Evolutionary conservation across 2,888 invertebrate species (phyloP), one percentile per base, ranked within the genome.

Genomic region (Physocephala rufipes): DNA sequence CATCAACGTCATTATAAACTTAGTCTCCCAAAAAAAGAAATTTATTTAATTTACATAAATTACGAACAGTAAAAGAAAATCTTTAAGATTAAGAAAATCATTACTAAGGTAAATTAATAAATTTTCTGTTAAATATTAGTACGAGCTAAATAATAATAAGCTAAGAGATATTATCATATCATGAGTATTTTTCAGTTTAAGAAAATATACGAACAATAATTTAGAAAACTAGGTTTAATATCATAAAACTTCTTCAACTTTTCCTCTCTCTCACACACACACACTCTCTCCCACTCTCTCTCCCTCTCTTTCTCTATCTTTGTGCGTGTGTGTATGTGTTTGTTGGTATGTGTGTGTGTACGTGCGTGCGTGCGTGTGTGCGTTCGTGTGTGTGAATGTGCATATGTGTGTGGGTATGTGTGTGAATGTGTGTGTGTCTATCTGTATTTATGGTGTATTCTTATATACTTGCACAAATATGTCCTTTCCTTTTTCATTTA

Each of bases 381-480:
- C n/a, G n/a, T n/a, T n/a, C n/a, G n/a, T 36, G 9, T 36, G 36
- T 7, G 4, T 36, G 36, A 36, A 36, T 36, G 9, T 13, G 53
- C 53, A 19, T 51, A 30, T 65, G 26, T 12, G 21, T 65, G 30
- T 51, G 51, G 19, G 24, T 63, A 3, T 61, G 16, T 24, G 64
- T 64, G 47, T 36, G 9, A 16, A 21, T n/a, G 61, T 61, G 19
- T 61, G 43, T n/a, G 28, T 62, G 13, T 62, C 12, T 30, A 43
- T 30, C 21, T 55, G 21, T 26, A 24, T 55, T 15, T 55, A 55
- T 16, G 55, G 7, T 9, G 16, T 28, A 28, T 13, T 59, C 24
- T 59, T 28, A 16, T 21, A 21, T 43, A 63, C 21, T 13, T 21
- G 12, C 45, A 21, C 0, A 12, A 21, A 45, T 45, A 30, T 28